phyloP scores from a whole-genome alignment of 2,888 invertebrate species.

The Actias luna region DNA sequence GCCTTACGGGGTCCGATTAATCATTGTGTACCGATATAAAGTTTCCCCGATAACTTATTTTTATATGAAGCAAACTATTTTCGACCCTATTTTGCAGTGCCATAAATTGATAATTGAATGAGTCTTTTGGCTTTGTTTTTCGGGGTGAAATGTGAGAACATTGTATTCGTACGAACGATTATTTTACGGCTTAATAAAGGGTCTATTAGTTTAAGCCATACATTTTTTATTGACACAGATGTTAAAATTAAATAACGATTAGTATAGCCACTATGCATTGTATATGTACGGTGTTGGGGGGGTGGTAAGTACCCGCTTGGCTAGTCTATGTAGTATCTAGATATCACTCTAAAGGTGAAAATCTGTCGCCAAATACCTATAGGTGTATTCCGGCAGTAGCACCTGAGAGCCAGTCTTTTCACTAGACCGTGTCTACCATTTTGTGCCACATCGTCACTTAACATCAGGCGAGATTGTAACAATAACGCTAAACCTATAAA shows the following conservation, averaged over 20 bases:
- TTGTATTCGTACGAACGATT: slow-evolving; percentile 17
- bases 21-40: slow-evolving; percentile 33
- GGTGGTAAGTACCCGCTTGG: too few relatives aligned
- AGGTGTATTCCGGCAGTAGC: too few relatives aligned
- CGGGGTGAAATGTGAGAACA: slow-evolving; percentile 12
- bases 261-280: neutral
- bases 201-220: slow-evolving; percentile 17
- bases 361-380: too few relatives aligned
- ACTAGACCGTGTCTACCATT: too few relatives aligned
- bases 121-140: neutral
- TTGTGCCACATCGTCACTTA: too few relatives aligned
- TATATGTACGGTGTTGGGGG: neutral
- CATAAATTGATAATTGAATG: slow-evolving; percentile 2
- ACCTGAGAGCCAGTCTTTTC: too few relatives aligned
- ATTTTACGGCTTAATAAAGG: slow-evolving; percentile 18
- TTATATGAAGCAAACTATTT: slow-evolving; percentile 2
- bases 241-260: slow-evolving; percentile 8
- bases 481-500: too few relatives aligned
- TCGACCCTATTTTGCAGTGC: neutral
- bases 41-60: slow-evolving; percentile 8
- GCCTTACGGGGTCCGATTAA: slow-evolving; percentile 36
- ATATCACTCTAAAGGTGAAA: too few relatives aligned
- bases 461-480: too few relatives aligned
- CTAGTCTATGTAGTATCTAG: too few relatives aligned
- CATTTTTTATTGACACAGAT: slow-evolving; percentile 19